Base-by-base conservation (phyloP, 2,888 invertebrate species). In the Dolomedes plantarius region DNA sequence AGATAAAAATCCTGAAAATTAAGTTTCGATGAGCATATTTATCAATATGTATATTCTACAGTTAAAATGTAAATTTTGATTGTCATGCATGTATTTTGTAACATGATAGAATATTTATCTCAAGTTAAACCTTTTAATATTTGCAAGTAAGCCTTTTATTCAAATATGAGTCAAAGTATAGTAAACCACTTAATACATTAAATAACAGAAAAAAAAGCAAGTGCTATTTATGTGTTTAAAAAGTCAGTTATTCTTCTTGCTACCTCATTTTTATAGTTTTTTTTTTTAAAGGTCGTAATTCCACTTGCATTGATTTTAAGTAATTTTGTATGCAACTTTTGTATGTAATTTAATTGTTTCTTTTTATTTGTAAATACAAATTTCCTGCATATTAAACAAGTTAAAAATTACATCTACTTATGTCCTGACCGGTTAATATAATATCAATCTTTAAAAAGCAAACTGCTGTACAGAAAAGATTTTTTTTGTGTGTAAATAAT, bases 261-360 rank as follows among this genome's bases (percentile, higher is more conserved):
- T 80, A 80, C 79, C 79, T 80, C 79, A 80, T 80, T 80, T 80
- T 78, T 71, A 64, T 64, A 69, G 19, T 78, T 28, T 46, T 36
- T 36, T 36, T 7, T 36, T 36, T 46, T n/a, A 46, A 46, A 16
- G 46, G 56, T 23, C 23, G 6, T 23, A 56, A 56, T 56, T 56
- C 56, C 56, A 56, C 23, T 56, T n/a, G 46, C 56, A 56, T 16
- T 56, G 23, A 56, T 56, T 56, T 56, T 3, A 23, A 56, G 56
- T 5, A 56, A 56, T 23, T 41, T 46, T n/a, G 9, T 46, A 13
- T 46, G 16, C 2, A 46, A 23, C 23, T 56, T 56, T 56, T 7
- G 1, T 23, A n/a, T 56, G 19, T 19, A 56, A 56, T 56, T 56
- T 3, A 23, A 23, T 16, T 75, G 19, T 39, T 16, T 64, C 28